Percentiles rank a stretch among this genome's conserved stretches.
phyloP scores from a whole-genome alignment of 2,888 invertebrate species.

The Cinara cedri region DNA sequence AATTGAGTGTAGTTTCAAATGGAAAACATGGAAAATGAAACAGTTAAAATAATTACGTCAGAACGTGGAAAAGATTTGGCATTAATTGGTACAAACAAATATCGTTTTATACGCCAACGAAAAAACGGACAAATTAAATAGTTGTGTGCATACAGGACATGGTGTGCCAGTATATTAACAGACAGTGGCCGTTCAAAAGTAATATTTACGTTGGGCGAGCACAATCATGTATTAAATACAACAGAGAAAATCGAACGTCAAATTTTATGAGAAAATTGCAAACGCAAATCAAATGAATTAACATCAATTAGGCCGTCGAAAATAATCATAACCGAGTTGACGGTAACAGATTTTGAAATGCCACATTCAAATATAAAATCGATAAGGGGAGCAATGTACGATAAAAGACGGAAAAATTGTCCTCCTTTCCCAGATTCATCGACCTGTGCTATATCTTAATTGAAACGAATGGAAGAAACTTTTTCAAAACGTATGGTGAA shows the following conservation, averaged over 20 bases:
- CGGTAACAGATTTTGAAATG: neutral
- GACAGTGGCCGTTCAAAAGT: neutral
- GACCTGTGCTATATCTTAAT: too few relatives aligned
- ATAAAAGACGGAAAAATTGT: too few relatives aligned
- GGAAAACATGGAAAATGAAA: neutral
- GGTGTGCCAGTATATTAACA: neutral
- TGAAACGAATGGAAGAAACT: too few relatives aligned
- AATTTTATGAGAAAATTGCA: constrained; percentile 15
- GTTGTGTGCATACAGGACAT: neutral
- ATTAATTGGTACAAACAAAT: neutral
- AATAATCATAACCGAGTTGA: neutral
- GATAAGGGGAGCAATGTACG: too few relatives aligned
- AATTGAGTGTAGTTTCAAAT: too few relatives aligned
- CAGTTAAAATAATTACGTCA: neutral
- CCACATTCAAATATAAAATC: constrained; percentile 2
- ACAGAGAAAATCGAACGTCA: neutral
- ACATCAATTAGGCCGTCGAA: neutral
- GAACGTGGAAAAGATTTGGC: neutral
- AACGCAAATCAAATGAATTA: neutral
- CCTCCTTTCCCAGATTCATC: too few relatives aligned
- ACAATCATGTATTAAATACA: neutral
- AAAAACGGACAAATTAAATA: neutral
- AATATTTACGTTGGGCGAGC: constrained; percentile 8
- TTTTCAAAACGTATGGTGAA: too few relatives aligned
- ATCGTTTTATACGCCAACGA: neutral